These are phyloP conservation scores for Eumaeus atala DNA, from an alignment of 1,140 invertebrate genomes.

Conservation along the genomic window DNA sequence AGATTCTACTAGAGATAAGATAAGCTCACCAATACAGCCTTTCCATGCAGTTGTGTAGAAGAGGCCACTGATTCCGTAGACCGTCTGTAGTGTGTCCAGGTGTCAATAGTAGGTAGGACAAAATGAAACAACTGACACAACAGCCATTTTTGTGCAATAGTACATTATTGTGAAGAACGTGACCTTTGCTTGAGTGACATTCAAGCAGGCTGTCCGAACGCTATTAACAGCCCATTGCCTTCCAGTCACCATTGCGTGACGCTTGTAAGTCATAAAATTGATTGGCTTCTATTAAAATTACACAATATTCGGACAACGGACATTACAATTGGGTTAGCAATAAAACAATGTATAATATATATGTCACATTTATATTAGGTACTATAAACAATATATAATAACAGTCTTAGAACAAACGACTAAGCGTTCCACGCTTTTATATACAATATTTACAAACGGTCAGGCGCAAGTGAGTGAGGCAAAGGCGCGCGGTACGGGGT, in stretches of 20 bases:
- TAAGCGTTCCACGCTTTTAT: conserved; percentile 62
- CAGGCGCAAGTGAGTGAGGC: conserved; percentile 60
- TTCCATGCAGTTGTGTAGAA: no score
- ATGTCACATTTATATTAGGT: conserved; percentile 66
- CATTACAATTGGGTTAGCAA: conserved; percentile 21
- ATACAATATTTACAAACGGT: conserved; percentile 61
- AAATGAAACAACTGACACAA: no score
- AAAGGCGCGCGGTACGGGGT: conserved; percentile 48
- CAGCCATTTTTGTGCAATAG: no score
- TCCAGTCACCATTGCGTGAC: conserved; percentile 22
- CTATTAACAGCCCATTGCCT: no score
- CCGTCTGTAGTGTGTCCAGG: no score
- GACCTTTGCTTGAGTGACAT: no score
- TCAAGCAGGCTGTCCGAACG: no score
- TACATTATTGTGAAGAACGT: no score
- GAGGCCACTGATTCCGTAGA: no score
- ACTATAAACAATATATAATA: conserved; percentile 70
- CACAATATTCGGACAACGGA: conserved; percentile 12
- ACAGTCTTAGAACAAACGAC: conserved; percentile 72
- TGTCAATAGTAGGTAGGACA: no score
- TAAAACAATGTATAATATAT: conserved; percentile 52
- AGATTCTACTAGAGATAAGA: no score
- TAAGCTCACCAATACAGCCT: no score
- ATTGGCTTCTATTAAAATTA: conserved; percentile 27
- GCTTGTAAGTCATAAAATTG: conserved; percentile 23